phyloP scores from a whole-genome alignment of 53 echinoderm and acorn worm genomes.

The Patiria pectinifera region DNA sequence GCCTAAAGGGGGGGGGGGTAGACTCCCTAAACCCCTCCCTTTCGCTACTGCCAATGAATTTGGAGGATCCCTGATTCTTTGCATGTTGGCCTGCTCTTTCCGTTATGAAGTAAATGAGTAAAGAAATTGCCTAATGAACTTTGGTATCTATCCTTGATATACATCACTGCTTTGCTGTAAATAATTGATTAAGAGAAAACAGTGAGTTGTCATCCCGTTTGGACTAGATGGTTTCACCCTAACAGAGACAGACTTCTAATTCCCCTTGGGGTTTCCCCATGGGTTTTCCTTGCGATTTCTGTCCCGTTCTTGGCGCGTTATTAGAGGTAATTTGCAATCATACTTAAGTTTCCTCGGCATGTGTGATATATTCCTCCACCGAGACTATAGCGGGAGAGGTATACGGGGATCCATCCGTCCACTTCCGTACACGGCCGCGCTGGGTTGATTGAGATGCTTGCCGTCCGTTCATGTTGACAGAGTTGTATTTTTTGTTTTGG shows the following conservation, averaged over 20 bases:
- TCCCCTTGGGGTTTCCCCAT: neutral
- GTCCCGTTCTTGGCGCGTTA: neutral
- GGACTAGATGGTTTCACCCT: neutral
- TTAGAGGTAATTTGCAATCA: slow-evolving; percentile 20
- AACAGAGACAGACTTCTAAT: neutral
- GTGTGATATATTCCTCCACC: slow-evolving; percentile 23
- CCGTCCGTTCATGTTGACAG: neutral
- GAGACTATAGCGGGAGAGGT: slow-evolving; percentile 4
- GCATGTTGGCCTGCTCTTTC: neutral
- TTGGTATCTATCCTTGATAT: neutral
- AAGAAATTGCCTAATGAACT: neutral
- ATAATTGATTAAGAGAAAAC: slow-evolving; percentile 22
- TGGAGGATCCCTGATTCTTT: neutral
- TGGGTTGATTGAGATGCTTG: neutral
- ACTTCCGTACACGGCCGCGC: neutral
- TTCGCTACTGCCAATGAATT: no score
- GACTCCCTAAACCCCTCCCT: no score
- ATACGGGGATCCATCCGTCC: neutral
- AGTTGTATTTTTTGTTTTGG: neutral
- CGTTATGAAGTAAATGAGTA: neutral
- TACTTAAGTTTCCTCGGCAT: neutral
- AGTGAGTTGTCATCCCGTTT: neutral
- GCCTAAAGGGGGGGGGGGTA: no score
- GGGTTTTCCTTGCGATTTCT: neutral
- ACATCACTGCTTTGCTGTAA: neutral